Conservation (phyloP, 2,888 invertebrate genomes). For the Cabera pusaria region DNA sequence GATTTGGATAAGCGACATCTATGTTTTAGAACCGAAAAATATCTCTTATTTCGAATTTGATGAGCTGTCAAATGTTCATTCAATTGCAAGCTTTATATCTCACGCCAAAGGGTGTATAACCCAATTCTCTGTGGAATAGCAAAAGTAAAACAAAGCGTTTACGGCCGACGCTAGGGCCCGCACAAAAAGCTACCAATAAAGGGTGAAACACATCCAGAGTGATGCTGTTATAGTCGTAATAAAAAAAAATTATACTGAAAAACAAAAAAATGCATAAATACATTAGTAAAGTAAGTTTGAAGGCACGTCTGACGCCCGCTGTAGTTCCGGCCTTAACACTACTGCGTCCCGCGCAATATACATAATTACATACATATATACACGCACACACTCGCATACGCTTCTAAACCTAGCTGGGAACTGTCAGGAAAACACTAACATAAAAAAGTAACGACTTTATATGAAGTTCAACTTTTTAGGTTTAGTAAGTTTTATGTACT, state of each 20-base stretch:
- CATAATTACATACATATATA: slow-evolving; percentile 49
- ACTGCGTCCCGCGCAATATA: slow-evolving; percentile 56
- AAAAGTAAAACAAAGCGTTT: slow-evolving; percentile 5
- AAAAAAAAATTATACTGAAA: slow-evolving; percentile 46
- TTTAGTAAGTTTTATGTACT: no score
- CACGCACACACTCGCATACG: slow-evolving; percentile 38
- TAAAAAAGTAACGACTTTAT: no score
- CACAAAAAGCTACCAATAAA: slow-evolving; percentile 58
- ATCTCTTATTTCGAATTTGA: no score
- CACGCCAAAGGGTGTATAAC: not conserved
- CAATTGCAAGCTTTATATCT: no score
- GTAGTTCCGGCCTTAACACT: slow-evolving; percentile 53
- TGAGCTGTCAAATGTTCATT: no score
- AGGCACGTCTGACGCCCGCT: slow-evolving; percentile 69
- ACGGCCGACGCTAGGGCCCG: slow-evolving; percentile 34
- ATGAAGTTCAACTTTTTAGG: no score
- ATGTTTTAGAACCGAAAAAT: no score
- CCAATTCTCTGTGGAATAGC: not conserved
- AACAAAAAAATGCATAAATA: slow-evolving; percentile 66
- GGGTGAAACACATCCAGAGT: slow-evolving; percentile 51
- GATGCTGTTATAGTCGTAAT: slow-evolving; percentile 41
- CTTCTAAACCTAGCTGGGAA: slow-evolving; percentile 11
- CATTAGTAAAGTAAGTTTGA: slow-evolving; percentile 53
- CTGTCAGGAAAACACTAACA: slow-evolving; percentile 4
- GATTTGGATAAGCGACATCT: slow-evolving; percentile 3